These are phyloP conservation scores for Callorhinus ursinus DNA, from an alignment of 2,113 vertebrate species.

Conservation along the genomic window DNA sequence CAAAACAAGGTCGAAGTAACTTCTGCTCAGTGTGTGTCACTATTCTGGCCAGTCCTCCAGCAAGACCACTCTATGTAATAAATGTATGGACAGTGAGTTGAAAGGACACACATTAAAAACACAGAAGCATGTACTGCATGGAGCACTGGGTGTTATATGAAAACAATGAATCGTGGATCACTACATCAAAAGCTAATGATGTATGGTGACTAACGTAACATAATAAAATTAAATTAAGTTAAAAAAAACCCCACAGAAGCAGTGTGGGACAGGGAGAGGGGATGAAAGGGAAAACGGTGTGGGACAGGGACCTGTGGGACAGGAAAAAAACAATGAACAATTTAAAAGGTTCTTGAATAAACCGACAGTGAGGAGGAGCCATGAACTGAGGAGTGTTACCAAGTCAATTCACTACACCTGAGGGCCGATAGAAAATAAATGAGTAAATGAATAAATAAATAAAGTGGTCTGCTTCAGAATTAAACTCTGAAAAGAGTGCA, in stretches of 20 bases:
- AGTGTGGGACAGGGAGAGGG: neutral
- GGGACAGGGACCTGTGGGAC: neutral
- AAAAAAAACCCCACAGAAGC: neutral
- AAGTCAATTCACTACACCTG: neutral
- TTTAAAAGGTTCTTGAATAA: neutral
- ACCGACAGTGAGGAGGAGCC: neutral
- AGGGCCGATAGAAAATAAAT: neutral
- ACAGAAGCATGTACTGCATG: neutral
- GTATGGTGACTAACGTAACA: no score
- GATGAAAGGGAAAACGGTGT: neutral
- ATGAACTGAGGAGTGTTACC: neutral
- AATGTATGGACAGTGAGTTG: neutral
- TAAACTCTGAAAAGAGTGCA: constrained; percentile 57
- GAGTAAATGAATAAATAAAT: neutral
- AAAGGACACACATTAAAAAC: neutral
- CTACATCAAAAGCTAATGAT: no score
- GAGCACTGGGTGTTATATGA: no score
- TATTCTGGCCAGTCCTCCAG: neutral
- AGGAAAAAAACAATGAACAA: neutral
- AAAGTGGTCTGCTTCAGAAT: constrained; percentile 70
- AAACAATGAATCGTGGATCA: no score
- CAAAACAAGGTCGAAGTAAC: neutral
- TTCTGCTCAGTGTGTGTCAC: neutral
- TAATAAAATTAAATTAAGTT: no score
- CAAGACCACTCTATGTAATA: neutral